Conservation (phyloP, 2,797 vertebrate genomes). For the Heliangelus exortis region DNA sequence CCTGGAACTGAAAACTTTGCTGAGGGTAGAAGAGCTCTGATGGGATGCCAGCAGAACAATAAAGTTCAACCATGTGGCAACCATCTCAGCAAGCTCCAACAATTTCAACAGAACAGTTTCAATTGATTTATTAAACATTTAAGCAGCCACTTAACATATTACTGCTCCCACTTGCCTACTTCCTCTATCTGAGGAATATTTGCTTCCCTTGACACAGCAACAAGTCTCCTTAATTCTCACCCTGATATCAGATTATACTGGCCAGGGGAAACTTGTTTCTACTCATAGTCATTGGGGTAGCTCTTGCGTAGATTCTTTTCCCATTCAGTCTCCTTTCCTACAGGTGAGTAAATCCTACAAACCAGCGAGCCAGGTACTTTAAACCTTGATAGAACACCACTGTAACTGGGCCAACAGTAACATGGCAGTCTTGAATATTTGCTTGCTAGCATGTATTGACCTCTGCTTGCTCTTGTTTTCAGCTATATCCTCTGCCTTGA, state of each 20-base stretch:
- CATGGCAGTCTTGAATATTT: not conserved
- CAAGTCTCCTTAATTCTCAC: not conserved
- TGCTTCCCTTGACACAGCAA: not conserved
- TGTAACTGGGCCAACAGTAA: not conserved
- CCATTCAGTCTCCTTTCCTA: not conserved
- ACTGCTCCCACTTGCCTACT: not conserved
- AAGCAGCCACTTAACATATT: not conserved
- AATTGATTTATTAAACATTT: not conserved
- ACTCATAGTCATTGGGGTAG: not conserved
- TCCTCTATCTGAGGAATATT: fast-evolving
- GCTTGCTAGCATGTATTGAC: not conserved
- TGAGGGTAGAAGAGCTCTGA: not conserved
- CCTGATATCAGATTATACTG: not conserved
- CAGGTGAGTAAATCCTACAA: not conserved
- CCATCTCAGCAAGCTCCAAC: not conserved
- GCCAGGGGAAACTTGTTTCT: not conserved
- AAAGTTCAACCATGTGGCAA: fast-evolving
- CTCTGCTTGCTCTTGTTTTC: not conserved
- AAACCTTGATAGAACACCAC: not conserved
- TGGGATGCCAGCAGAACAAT: not conserved
- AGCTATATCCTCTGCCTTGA: not conserved
- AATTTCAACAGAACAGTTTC: not conserved
- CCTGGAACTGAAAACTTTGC: not conserved
- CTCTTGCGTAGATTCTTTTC: not conserved
- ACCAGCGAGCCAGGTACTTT: not conserved